Evolutionary conservation across 2,113 vertebrate genomes (phyloP).

Genomic region (Periophthalmodon schlosseri): DNA sequence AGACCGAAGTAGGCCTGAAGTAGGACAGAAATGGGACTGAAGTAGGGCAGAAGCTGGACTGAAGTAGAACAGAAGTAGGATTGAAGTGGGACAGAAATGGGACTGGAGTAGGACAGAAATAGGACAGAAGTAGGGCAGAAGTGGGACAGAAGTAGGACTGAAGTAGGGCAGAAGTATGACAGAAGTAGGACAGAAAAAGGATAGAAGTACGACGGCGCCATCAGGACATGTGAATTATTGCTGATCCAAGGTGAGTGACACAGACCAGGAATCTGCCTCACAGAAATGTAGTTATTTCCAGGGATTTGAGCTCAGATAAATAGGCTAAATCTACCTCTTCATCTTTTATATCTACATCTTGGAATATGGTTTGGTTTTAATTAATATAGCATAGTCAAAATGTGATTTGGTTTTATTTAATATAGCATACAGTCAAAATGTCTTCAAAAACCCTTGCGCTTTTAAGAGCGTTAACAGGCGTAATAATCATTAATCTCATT

Average conservation of each 20-base stretch:
- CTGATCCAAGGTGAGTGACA: slow-evolving; percentile 24
- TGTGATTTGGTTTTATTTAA: no score
- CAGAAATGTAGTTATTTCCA: slow-evolving; percentile 21
- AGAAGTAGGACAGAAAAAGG: slow-evolving; percentile 1
- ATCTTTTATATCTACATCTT: not conserved
- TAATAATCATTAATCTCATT: slow-evolving; percentile 8
- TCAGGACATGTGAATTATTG: slow-evolving; percentile 18
- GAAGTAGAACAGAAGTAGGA: no score
- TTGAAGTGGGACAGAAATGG: no score
- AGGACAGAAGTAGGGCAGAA: no score
- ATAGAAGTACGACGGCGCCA: no score
- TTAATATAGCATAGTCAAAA: no score
- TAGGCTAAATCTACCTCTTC: slow-evolving; percentile 14
- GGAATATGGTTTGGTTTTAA: not conserved
- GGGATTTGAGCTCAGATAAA: slow-evolving; percentile 45
- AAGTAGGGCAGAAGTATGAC: no score
- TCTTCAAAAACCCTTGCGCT: slow-evolving; percentile 8
- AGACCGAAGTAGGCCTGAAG: no score
- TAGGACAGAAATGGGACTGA: no score
- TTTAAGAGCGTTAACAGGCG: slow-evolving; percentile 1
- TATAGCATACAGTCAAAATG: not conserved
- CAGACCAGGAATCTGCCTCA: slow-evolving; percentile 2
- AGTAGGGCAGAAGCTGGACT: no score
- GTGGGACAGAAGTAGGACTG: no score
- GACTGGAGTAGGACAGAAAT: no score